Evolutionary conservation across 2,888 invertebrate genomes (phyloP), one percentile per base, ranked within the genome.

Genomic region (Scrobipalpa costella): DNA sequence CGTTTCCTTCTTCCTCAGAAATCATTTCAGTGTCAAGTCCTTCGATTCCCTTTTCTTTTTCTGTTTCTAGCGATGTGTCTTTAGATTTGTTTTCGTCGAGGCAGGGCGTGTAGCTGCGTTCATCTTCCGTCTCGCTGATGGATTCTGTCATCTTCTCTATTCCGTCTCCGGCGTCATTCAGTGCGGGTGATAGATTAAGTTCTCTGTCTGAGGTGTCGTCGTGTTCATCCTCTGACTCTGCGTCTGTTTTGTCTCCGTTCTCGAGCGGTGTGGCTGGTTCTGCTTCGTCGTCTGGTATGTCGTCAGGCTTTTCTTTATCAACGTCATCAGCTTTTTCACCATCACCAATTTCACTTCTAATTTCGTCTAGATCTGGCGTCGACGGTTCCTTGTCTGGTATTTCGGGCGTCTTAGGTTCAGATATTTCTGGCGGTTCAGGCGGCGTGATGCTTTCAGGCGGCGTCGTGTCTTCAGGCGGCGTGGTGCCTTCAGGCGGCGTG

Each of bases 21-120:
- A 95, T 95, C 80, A 95, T 88, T 84, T 96, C 95, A 0, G 95
- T 95, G 72, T 94, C 95, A 68, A 95, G 92, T 1, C 94, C 95
- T 71, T 90, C 92, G 63, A 93, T 80, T 0, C 89, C 92, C 50
- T 80, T 84, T n/a, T 83, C 87, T 64, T 83, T 84, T 38, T 84
- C 86, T 1, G 77, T 75, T 63, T 86, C 90, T 40, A 84, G 70
- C 1, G 88, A 85, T 0, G 81, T 83, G 64, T 86, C 88, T 66
- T 85, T 81, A 33, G 88, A 91, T 70, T 92, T 93, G 72, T 92
- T 91, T 78, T 95, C 95, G 80, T 95, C 95, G 62, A 95, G 88
- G 71, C 95, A 95, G 0, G 95, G 95, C 61, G 95, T 95, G 79
- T 95, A 95, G 68, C 94, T 94, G 66, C 95, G 88, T 81, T 95